Evolutionary conservation across 2,113 vertebrate genomes (phyloP).

Genomic region (Diglossa brunneiventris): DNA sequence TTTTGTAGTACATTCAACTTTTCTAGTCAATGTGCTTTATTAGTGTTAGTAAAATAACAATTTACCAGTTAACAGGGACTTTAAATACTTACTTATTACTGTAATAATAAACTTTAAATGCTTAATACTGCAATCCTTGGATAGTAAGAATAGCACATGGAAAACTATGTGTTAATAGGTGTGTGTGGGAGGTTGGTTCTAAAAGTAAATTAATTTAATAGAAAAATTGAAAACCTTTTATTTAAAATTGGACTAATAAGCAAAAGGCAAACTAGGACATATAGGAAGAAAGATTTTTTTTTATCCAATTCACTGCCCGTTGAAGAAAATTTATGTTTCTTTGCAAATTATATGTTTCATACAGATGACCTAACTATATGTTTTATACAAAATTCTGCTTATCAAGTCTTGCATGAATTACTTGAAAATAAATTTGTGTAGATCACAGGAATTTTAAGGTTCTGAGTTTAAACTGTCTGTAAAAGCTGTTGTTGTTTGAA

Average conservation of each 20-base stretch:
- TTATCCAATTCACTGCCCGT: accelerated
- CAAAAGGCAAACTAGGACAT: background rate
- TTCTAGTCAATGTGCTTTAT: background rate
- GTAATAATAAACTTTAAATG: background rate
- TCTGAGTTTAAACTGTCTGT: background rate
- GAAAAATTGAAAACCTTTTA: background rate
- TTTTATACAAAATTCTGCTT: background rate
- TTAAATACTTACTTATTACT: background rate
- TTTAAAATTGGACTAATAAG: background rate
- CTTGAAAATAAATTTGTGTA: background rate
- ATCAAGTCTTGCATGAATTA: background rate
- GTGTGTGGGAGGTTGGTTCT: background rate
- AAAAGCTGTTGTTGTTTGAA: conserved; percentile 31
- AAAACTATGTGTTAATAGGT: background rate
- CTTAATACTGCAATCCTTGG: background rate
- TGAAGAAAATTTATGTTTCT: background rate
- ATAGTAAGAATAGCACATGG: background rate
- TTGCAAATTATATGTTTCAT: background rate
- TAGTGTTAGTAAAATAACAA: background rate
- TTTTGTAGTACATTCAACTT: background rate
- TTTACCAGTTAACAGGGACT: background rate
- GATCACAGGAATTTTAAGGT: background rate
- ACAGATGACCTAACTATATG: background rate
- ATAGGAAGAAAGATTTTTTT: background rate
- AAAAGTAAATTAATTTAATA: background rate